Evolutionary conservation across 2,888 invertebrate genomes (phyloP), one percentile per base, ranked within the genome.

Genomic region (Xanthostigma xanthostigma): DNA sequence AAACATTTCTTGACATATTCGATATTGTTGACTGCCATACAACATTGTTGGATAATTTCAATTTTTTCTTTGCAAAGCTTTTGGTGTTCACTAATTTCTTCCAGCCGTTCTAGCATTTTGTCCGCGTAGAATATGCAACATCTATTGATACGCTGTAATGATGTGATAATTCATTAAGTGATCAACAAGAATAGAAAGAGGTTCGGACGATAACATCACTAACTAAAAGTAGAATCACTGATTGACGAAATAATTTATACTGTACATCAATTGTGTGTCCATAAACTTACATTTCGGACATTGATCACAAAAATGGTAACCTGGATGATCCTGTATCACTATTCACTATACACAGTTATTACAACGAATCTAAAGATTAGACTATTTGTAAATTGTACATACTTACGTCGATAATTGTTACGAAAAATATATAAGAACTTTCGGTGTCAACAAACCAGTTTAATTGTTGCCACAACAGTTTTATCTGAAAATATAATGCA

Each of bases 381-480:
- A 27, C 2, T 2, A 42, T 9, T 27, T 9, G 11, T 1, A 17
- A 9, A 27, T 13, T 12, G 9, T 11, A 42, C 9, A 40, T 53
- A 75, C 81, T 78, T 66, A 85, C 89, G 68, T 94, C 92, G 54
- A 94, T 82, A 59, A 95, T 90, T 73, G 92, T 93, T 6, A 89
- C 88, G 17, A 94, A 85, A 66, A 93, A 93, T 2, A 88, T 85
- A 60, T 91, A 92, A 42, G 89, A 85, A 8, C 91, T 89, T 59
- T 92, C 88, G 5, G 85, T 27, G 6, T 27, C 78, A 64, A 96
- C 95, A 0, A 93, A 94, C 92, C 96, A 96, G 36, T 88, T 83
- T 46, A 97, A 67, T 62, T 95, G 91, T 59, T 90, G 85, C 97
- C 97, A 97, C 66, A 96, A 95, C 57, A 91, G 88, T 71, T 92